phyloP scores from a whole-genome alignment of 2,113 vertebrate genomes.

The Jaculus jaculus region DNA sequence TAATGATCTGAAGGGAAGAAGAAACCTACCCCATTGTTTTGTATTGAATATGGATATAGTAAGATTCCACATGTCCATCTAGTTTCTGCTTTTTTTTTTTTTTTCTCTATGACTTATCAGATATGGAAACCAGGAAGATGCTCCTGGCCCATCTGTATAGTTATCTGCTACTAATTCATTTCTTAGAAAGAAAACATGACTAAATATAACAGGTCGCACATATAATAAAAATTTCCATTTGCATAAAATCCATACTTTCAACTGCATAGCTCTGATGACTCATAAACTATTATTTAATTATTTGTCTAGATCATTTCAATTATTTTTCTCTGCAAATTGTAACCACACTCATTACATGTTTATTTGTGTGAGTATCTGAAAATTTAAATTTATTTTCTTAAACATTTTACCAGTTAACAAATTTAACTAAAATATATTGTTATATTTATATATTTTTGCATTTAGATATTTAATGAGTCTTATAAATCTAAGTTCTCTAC shows the following conservation, averaged over 20 bases:
- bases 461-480: not conserved
- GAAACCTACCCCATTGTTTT: no score
- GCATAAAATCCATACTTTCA: not conserved
- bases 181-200: constrained; percentile 28
- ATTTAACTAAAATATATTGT: not conserved
- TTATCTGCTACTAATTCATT: not conserved
- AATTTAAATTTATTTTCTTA: not conserved
- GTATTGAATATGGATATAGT: not conserved
- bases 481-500: not conserved
- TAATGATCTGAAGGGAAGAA: no score
- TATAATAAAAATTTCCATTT: not conserved
- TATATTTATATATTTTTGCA: not conserved
- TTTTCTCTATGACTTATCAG: not conserved
- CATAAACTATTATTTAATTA: not conserved
- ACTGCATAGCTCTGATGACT: rapidly evolving
- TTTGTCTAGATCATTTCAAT: not conserved
- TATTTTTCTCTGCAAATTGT: not conserved
- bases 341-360: not conserved
- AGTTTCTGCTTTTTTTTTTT: not conserved
- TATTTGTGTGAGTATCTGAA: not conserved
- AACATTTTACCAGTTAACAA: not conserved
- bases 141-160: not conserved
- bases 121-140: not conserved
- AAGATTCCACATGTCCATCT: not conserved
- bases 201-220: not conserved